Evolutionary conservation across 2,888 invertebrate genomes (phyloP), one percentile per base, ranked within the genome.

Genomic region (Brachyptera risi): DNA sequence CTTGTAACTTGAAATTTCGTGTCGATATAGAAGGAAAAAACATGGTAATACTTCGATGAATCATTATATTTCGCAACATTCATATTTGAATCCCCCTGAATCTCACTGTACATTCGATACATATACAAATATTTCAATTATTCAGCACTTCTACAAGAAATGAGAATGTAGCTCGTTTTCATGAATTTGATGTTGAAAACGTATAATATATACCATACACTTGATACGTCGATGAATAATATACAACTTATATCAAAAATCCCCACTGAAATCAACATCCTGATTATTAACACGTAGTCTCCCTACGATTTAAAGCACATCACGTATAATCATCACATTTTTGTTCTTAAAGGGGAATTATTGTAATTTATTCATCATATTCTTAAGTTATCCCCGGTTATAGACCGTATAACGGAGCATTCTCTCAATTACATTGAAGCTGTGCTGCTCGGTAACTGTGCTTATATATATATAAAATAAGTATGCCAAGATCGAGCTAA

Each of bases 401-500:
- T 54, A 31, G 42, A 23, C 35, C 44, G 21, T 44, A 44, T 44
- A 44, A 57, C 61, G 37, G 50, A 60, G 56, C 56, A 60, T 60
- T 54, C 58, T 58, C 61, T 31, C 61, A 58, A 61, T 61, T 61
- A 61, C 57, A 57, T 38, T 56, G 24, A 24, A 24, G 26, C 42
- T 27, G 42, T 15, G 24, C 49, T 23, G 49, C 49, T 37, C 24
- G 35, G 26, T 37, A 21, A 23, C 27, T 38, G 19, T 49, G 56
- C 27, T 59, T 58, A 54, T 54, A 50, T 58, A 50, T 58, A 47
- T 62, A 62, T 62, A 62, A 62, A 62, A 62, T 62, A 62, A 59
- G 56, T 59, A 59, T 35, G 56, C 56, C 59, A 56, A 59, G 62
- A 59, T 59, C 58, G 44, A 51, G 63, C 61, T 63, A 63, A 63